phyloP scores from a whole-genome alignment of 2,113 vertebrate genomes.

The Rafetus swinhoei region DNA sequence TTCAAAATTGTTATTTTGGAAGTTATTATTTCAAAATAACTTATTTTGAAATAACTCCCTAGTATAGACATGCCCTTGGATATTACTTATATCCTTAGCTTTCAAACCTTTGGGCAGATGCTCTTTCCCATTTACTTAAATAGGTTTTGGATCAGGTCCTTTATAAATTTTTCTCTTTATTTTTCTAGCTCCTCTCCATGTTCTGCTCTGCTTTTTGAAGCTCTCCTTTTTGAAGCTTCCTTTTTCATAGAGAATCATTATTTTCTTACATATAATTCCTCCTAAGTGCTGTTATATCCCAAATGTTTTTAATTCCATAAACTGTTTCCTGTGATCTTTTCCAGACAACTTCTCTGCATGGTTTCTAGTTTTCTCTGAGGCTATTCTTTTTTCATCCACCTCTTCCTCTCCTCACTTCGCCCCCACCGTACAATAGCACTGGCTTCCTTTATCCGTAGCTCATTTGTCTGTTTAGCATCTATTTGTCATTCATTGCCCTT shows the following conservation, averaged over 20 bases:
- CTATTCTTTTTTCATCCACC: conserved; percentile 68
- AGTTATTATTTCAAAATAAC: too few species aligned
- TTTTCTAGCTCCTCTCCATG: conserved; percentile 52
- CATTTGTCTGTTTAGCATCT: conserved; percentile 77
- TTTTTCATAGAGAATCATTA: conserved; percentile 58
- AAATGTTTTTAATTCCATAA: conserved; percentile 72
- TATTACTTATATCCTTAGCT: conserved; percentile 24
- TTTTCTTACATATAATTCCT: conserved; percentile 66
- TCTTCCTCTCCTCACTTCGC: conserved; percentile 69
- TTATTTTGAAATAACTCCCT: too few species aligned
- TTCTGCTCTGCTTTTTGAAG: conserved; percentile 33
- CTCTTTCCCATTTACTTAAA: conserved; percentile 6
- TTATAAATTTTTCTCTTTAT: not conserved
- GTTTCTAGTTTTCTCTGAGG: conserved; percentile 64
- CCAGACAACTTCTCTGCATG: conserved; percentile 63
- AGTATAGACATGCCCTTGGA: not conserved
- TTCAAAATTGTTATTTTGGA: too few species aligned
- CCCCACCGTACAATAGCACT: conserved; percentile 49
- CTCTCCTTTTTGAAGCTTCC: conserved; percentile 61
- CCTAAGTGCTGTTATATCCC: conserved; percentile 64
- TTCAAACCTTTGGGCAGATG: conserved; percentile 52
- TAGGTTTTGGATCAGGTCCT: not conserved
- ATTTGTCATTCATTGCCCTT: conserved; percentile 74
- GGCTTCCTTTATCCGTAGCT: conserved; percentile 72
- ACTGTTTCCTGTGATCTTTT: conserved; percentile 68